Percentiles rank a stretch among this genome's conserved stretches.
Conservation (phyloP, 2,113 vertebrate species). For the Athene cunicularia region DNA sequence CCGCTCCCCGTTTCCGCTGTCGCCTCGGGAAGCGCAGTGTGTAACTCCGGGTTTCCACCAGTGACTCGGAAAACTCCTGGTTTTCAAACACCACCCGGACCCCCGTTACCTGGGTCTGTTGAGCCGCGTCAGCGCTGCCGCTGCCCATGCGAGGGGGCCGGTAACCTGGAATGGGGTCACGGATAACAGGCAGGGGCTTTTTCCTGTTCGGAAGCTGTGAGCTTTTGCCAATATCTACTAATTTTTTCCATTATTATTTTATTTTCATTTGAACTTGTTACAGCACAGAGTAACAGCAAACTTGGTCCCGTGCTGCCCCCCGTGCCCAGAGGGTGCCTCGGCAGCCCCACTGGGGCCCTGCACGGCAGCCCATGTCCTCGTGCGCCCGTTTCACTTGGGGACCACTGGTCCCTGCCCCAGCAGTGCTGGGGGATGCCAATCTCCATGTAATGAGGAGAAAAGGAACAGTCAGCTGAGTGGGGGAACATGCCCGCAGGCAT, state of each 20-base stretch:
- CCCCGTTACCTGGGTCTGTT: rapidly evolving
- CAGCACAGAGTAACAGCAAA: neutral
- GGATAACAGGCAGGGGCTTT: neutral
- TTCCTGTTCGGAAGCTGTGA: neutral
- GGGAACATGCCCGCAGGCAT: neutral
- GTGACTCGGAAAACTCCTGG: neutral
- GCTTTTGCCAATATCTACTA: rapidly evolving
- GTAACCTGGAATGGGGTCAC: rapidly evolving
- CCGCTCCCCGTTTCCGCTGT: neutral
- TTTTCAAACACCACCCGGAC: neutral
- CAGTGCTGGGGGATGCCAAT: rapidly evolving
- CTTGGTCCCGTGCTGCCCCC: neutral
- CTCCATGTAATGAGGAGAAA: neutral
- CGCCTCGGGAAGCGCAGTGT: neutral
- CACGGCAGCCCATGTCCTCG: neutral
- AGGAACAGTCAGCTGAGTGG: neutral
- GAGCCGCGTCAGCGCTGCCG: rapidly evolving
- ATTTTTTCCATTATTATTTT: neutral
- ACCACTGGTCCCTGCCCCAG: neutral
- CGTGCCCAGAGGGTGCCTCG: neutral
- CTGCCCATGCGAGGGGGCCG: rapidly evolving
- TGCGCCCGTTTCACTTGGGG: neutral
- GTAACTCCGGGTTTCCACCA: neutral
- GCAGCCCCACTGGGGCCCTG: no score
- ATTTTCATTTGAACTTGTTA: neutral